Evolutionary conservation across 2,797 vertebrate species (phyloP).

Genomic region (Pangasius krempfi): DNA sequence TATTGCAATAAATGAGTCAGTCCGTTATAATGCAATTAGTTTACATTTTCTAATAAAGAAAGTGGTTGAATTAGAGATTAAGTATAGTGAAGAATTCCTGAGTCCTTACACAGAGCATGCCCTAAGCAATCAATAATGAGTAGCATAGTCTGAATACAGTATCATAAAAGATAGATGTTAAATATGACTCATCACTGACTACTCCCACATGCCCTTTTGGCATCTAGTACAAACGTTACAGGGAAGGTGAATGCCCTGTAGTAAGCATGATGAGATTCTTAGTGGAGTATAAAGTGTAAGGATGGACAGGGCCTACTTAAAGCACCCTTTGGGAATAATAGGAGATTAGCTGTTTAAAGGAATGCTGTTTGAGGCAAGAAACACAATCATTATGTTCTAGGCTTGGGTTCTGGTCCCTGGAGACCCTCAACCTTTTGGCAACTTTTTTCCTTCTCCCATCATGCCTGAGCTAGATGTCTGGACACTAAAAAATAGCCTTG

Average conservation of each 20-base stretch:
- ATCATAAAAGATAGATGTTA: conserved; percentile 24
- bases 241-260: neutral
- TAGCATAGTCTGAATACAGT: neutral
- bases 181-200: conserved; percentile 26
- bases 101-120: neutral
- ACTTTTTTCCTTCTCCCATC: neutral
- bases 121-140: conserved; percentile 12
- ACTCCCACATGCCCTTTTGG: conserved; percentile 23
- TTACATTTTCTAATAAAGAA: conserved; percentile 1
- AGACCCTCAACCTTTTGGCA: neutral
- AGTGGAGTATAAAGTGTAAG: conserved; percentile 24
- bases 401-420: neutral
- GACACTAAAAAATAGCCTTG: neutral
- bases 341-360: neutral
- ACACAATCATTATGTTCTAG: neutral
- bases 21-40: neutral
- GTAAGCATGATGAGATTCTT: conserved; percentile 23
- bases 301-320: conserved; percentile 25
- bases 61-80: neutral
- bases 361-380: neutral
- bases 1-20: neutral
- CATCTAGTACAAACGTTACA: conserved; percentile 6
- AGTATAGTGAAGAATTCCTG: neutral
- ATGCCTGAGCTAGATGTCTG: neutral
- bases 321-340: conserved; percentile 10